A percentile compares a stretch with the other conserved stretches of the same genome.
Evolutionary conservation across 2,797 vertebrate species (phyloP).

Genomic region (Odontamblyopus rebecca): DNA sequence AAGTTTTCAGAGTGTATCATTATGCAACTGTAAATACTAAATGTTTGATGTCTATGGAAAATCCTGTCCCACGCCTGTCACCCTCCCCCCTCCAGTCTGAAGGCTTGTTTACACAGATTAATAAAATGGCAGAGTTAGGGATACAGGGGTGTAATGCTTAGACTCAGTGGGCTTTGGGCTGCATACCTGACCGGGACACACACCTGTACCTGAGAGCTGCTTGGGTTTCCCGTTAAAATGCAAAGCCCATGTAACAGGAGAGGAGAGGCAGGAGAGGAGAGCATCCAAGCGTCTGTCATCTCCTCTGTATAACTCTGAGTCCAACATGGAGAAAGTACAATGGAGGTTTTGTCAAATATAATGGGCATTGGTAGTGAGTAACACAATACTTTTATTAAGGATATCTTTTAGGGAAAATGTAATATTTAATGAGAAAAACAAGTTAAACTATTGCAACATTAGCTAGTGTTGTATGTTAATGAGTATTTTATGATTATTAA

Average conservation of each 20-base stretch:
- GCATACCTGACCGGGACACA: conserved; percentile 52
- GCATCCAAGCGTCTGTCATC: conserved; percentile 43
- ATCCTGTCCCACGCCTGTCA: conserved; percentile 7
- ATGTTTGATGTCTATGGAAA: conserved; percentile 18
- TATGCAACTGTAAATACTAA: conserved; percentile 19
- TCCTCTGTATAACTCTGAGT: conserved; percentile 38
- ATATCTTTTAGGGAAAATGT: background rate
- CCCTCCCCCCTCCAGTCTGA: conserved; percentile 7
- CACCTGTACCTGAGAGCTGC: conserved; percentile 43
- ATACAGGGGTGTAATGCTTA: conserved; percentile 24
- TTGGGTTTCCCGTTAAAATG: conserved; percentile 45
- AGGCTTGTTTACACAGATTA: conserved; percentile 26
- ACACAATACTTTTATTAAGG: background rate
- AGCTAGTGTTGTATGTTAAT: background rate
- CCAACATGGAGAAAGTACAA: conserved; percentile 55
- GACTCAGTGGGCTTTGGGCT: conserved; percentile 18
- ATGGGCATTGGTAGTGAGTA: background rate
- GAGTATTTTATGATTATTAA: background rate
- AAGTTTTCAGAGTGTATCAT: conserved; percentile 6
- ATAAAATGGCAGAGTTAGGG: conserved; percentile 14
- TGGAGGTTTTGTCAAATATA: conserved; percentile 52
- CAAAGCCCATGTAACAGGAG: conserved; percentile 49
- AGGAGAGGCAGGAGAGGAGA: conserved; percentile 36
- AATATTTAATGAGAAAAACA: background rate
- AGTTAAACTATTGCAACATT: background rate